Conservation (phyloP, 1,140 invertebrate genomes). For the Pentalonia nigronervosa region DNA sequence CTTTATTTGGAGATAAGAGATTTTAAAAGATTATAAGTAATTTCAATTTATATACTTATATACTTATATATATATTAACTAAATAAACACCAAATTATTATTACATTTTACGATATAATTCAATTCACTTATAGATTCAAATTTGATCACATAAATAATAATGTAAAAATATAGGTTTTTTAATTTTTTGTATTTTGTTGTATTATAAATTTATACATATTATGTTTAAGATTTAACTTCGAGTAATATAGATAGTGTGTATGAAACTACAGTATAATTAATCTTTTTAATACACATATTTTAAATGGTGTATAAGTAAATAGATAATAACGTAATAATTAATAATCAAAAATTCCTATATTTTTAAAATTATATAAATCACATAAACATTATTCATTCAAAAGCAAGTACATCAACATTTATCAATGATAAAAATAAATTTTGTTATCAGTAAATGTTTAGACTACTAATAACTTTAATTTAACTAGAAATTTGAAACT, state of each 20-base stretch:
- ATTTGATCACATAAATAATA: neutral
- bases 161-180: neutral
- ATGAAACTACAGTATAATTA: neutral
- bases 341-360: neutral
- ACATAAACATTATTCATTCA: neutral
- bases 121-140: neutral
- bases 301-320: neutral
- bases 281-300: neutral
- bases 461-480: neutral
- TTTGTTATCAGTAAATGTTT: neutral
- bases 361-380: neutral
- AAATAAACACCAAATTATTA: neutral
- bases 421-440: neutral
- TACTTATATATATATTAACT: no score
- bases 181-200: neutral
- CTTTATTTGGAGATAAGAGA: neutral
- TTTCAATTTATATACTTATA: no score
- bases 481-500: neutral
- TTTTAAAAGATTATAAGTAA: neutral
- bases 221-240: neutral
- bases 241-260: neutral
- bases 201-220: neutral
- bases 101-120: neutral
- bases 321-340: neutral
- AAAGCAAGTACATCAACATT: neutral